Conservation (phyloP, 2,797 vertebrate genomes). For the Lates japonicus region DNA sequence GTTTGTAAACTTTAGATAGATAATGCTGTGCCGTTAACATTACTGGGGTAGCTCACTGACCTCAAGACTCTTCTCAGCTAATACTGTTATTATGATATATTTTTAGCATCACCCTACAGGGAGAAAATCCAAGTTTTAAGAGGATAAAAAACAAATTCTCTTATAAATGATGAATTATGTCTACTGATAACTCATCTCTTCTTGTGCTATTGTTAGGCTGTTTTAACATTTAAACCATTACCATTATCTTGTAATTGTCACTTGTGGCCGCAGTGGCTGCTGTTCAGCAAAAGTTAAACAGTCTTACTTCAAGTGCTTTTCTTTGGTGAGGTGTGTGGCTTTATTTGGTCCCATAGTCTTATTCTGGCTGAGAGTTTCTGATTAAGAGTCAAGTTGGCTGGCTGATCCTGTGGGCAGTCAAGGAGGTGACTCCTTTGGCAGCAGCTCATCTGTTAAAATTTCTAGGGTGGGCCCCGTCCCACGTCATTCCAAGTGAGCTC, state of each 20-base stretch:
- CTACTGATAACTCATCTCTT: neutral
- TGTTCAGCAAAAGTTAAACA: neutral
- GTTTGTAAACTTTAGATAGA: neutral
- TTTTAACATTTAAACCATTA: neutral
- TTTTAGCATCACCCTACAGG: too few species aligned
- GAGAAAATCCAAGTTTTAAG: too few species aligned
- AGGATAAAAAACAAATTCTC: too few species aligned
- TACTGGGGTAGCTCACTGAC: too few species aligned
- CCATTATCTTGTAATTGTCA: neutral
- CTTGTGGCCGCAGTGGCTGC: neutral
- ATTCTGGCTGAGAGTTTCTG: slow-evolving; percentile 36
- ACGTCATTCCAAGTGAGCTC: slow-evolving; percentile 71
- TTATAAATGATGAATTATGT: too few species aligned
- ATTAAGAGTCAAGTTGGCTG: slow-evolving; percentile 45
- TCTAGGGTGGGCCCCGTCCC: slow-evolving; percentile 66
- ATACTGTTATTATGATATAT: neutral
- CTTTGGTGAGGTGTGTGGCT: slow-evolving; percentile 7
- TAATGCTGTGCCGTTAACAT: too few species aligned
- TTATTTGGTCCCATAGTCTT: slow-evolving; percentile 14
- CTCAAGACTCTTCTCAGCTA: too few species aligned
- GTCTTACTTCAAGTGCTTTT: neutral
- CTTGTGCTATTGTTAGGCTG: neutral
- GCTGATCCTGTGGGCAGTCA: slow-evolving; percentile 49
- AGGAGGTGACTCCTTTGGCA: slow-evolving; percentile 76
- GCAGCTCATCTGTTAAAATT: slow-evolving; percentile 81